phyloP scores from a whole-genome alignment of 2,888 invertebrate species.

The Schizotus pectinicornis region DNA sequence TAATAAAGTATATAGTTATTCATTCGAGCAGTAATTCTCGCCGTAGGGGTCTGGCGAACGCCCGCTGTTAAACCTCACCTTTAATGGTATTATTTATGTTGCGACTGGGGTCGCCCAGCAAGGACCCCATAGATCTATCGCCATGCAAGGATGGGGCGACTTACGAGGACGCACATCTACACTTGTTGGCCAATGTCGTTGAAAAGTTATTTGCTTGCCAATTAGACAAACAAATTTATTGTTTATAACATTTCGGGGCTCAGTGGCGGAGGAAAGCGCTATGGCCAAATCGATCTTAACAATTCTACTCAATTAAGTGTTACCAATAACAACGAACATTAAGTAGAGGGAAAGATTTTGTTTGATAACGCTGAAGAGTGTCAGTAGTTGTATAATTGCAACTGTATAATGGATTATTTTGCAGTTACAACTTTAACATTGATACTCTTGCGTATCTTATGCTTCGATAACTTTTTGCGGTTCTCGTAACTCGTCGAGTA shows the following conservation, averaged over 20 bases:
- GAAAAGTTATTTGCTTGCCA: slow-evolving; percentile 46
- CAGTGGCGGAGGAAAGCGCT: not conserved
- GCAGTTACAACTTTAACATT: no score
- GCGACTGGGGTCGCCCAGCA: slow-evolving; percentile 49
- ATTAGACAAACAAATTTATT: slow-evolving; percentile 36
- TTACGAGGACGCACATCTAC: slow-evolving; percentile 4
- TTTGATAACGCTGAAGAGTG: no score
- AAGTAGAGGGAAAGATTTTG: no score
- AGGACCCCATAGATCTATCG: slow-evolving; percentile 46
- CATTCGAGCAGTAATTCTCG: slow-evolving; percentile 61
- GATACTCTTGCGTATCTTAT: no score
- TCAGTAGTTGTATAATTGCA: no score
- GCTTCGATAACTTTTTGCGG: not conserved
- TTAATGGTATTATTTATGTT: slow-evolving; percentile 62
- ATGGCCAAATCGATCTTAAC: no score
- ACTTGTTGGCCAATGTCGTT: slow-evolving; percentile 32
- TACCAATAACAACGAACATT: no score
- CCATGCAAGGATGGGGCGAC: slow-evolving; percentile 1
- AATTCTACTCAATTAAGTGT: no score
- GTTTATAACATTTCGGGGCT: slow-evolving; percentile 27
- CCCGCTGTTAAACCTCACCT: slow-evolving; percentile 61
- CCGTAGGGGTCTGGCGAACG: slow-evolving; percentile 54
- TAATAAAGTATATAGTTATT: slow-evolving; percentile 61
- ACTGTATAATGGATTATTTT: no score
- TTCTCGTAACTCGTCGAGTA: not conserved